Evolutionary conservation across 2,888 invertebrate genomes (phyloP).

Genomic region (Neoaliturus tenellus): DNA sequence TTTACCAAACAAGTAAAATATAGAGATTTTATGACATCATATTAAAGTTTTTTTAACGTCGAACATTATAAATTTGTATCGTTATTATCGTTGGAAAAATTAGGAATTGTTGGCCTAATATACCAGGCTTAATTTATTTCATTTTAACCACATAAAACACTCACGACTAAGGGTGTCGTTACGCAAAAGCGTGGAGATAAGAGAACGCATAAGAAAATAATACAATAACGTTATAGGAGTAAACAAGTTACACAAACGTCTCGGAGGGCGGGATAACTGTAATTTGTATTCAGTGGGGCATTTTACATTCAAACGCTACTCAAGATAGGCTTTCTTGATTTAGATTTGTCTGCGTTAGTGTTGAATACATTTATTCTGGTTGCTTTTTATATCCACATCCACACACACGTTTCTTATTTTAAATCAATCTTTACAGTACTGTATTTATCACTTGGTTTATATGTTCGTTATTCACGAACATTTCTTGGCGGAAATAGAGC

Average conservation of each 20-base stretch:
- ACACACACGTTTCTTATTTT: background rate
- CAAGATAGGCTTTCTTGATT: constrained; percentile 36
- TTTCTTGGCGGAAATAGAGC: no score
- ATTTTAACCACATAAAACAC: no score
- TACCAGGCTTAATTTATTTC: no score
- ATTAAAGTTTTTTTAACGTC: no score
- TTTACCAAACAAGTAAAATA: no score
- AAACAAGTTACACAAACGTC: constrained; percentile 30
- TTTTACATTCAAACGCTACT: constrained; percentile 29
- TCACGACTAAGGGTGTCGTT: no score
- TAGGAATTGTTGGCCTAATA: no score
- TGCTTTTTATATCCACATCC: background rate
- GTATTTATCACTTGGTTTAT: no score
- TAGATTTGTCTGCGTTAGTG: constrained; percentile 17
- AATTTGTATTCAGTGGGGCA: constrained; percentile 32
- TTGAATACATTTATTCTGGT: constrained; percentile 2
- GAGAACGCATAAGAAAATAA: background rate
- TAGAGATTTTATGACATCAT: no score
- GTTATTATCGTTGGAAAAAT: no score
- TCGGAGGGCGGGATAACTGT: constrained; percentile 4
- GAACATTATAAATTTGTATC: no score
- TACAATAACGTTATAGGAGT: background rate
- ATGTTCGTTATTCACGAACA: no score
- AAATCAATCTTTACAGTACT: background rate
- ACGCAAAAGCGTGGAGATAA: background rate